A percentile compares a stretch with the other conserved stretches of the same genome.
phyloP scores from a whole-genome alignment of 2,113 vertebrate species.

The Rhadina sibilatrix region DNA sequence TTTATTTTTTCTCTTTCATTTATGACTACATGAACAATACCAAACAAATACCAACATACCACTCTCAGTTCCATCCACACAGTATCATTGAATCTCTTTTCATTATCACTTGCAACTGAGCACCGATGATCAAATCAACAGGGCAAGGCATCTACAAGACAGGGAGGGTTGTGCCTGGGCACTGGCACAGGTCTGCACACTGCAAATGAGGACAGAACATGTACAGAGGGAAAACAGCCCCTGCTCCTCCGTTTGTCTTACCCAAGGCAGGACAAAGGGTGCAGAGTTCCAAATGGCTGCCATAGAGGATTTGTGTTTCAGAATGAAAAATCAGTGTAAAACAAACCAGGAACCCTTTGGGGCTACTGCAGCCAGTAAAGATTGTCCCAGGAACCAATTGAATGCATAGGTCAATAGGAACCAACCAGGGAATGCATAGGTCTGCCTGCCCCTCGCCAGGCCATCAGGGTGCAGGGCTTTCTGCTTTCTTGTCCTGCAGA shows the following conservation, averaged over 20 bases:
- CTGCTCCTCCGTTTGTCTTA: neutral
- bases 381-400: neutral
- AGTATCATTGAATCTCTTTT: neutral
- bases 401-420: too few species aligned
- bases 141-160: neutral
- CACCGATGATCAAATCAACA: neutral
- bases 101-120: neutral
- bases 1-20: slow-evolving; percentile 6
- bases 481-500: neutral
- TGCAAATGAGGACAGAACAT: neutral
- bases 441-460: neutral
- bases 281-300: neutral
- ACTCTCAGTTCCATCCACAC: neutral
- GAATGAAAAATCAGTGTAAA: neutral
- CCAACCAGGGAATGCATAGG: neutral
- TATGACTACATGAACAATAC: neutral
- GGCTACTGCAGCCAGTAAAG: neutral
- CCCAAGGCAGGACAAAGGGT: neutral
- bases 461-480: neutral
- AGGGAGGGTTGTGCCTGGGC: neutral
- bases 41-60: slow-evolving; percentile 12
- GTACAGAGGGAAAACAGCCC: neutral
- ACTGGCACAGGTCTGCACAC: neutral
- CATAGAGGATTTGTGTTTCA: neutral
- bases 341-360: neutral